These are phyloP conservation scores for Eleginops maclovinus DNA, from an alignment of 2,113 vertebrate genomes.

Conservation along the genomic window DNA sequence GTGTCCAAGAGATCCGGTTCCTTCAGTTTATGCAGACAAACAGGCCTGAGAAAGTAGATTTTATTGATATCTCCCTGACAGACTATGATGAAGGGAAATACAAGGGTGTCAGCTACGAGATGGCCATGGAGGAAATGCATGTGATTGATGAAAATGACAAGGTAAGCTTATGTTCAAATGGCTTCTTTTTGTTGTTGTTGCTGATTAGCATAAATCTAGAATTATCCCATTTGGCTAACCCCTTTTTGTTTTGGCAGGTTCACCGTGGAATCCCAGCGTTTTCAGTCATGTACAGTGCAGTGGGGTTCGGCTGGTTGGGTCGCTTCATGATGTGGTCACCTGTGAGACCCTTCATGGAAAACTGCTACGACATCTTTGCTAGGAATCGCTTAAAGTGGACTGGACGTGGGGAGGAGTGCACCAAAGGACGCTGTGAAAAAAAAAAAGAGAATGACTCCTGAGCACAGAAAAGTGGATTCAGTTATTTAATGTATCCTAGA, in stretches of 20 bases:
- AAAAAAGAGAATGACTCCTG: constrained; percentile 42
- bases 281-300: constrained; percentile 75
- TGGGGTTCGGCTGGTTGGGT: constrained; percentile 75
- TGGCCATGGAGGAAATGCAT: constrained; percentile 81
- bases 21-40: constrained; percentile 75
- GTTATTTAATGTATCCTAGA: not conserved
- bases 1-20: constrained; percentile 75
- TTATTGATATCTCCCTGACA: constrained; percentile 73
- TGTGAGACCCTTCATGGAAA: constrained; percentile 75
- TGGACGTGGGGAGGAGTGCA: constrained; percentile 64
- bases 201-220: not conserved
- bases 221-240: not conserved
- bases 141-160: constrained; percentile 76
- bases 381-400: constrained; percentile 80
- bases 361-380: constrained; percentile 73
- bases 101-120: constrained; percentile 72
- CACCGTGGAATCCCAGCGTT: constrained; percentile 76
- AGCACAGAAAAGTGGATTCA: not conserved
- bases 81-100: constrained; percentile 68
- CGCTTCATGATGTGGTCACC: constrained; percentile 70
- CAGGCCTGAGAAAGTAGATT: constrained; percentile 57
- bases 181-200: not conserved
- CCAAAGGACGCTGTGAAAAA: constrained; percentile 67
- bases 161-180: constrained; percentile 34
- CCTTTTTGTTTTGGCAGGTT: constrained; percentile 55